Percentiles rank a stretch among this genome's conserved stretches.
These are phyloP conservation scores for Grallaria varia DNA, from an alignment of 2,113 vertebrate genomes.

Conservation along the genomic window DNA sequence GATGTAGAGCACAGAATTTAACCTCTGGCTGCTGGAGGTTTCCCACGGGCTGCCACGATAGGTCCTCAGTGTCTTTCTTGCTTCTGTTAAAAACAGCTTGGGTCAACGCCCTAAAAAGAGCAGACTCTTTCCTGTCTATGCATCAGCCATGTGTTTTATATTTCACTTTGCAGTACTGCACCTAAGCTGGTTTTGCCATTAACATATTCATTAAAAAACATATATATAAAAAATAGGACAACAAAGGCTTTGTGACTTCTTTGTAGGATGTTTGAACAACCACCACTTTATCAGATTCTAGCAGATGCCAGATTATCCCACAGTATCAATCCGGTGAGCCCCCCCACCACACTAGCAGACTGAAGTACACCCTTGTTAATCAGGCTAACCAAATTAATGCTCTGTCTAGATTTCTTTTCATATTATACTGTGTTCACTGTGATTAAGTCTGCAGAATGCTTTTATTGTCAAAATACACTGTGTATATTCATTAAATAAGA, in stretches of 20 bases:
- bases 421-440: not conserved
- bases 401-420: not conserved
- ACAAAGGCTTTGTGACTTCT: not conserved
- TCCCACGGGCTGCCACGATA: not conserved
- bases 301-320: not conserved
- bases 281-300: not conserved
- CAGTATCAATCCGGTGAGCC: not conserved
- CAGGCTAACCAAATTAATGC: conserved; percentile 47
- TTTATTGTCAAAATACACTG: conserved; percentile 28
- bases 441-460: not conserved
- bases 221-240: not conserved
- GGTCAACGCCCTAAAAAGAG: not conserved
- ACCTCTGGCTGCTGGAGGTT: not conserved
- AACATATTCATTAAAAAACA: not conserved
- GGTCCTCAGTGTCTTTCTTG: not conserved
- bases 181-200: not conserved
- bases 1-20: not conserved
- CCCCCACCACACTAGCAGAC: not conserved
- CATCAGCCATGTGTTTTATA: not conserved
- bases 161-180: not conserved
- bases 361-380: conserved; percentile 40
- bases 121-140: not conserved
- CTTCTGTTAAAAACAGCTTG: not conserved
- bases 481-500: conserved; percentile 27
- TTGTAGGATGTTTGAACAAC: not conserved